phyloP scores from a whole-genome alignment of 1,140 invertebrate genomes.

The Sinella curviseta region DNA sequence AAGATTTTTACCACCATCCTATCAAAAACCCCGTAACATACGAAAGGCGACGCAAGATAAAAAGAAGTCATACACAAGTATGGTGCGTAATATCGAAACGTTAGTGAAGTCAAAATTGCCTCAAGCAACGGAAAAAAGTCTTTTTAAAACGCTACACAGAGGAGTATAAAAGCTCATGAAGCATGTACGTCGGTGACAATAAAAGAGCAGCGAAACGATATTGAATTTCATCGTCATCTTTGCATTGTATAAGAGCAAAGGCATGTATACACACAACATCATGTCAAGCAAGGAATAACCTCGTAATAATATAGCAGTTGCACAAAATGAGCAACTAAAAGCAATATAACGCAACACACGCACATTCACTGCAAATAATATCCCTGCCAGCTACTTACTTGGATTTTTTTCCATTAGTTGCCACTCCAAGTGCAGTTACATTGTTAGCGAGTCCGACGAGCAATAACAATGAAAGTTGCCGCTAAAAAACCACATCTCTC shows the following conservation, averaged over 20 bases:
- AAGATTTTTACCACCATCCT: background rate
- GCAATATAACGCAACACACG: background rate
- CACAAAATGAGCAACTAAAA: background rate
- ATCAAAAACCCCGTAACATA: too few relatives aligned
- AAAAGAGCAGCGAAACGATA: too few relatives aligned
- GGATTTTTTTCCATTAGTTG: background rate
- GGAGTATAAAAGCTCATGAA: too few relatives aligned
- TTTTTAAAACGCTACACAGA: too few relatives aligned
- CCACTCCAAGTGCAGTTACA: background rate
- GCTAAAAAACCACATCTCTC: conserved; percentile 5
- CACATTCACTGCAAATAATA: background rate
- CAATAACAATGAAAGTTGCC: background rate
- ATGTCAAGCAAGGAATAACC: too few relatives aligned
- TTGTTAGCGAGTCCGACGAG: background rate
- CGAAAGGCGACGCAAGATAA: too few relatives aligned
- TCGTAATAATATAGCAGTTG: background rate
- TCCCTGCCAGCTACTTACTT: background rate
- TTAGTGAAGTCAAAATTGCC: background rate
- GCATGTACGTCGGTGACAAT: too few relatives aligned
- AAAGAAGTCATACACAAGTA: too few relatives aligned
- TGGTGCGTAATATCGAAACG: too few relatives aligned
- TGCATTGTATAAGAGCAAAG: too few relatives aligned
- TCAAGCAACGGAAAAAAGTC: background rate
- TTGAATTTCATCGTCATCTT: too few relatives aligned
- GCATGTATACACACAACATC: too few relatives aligned